Evolutionary conservation across 2,888 invertebrate species (phyloP).

Genomic region (Timema podura): DNA sequence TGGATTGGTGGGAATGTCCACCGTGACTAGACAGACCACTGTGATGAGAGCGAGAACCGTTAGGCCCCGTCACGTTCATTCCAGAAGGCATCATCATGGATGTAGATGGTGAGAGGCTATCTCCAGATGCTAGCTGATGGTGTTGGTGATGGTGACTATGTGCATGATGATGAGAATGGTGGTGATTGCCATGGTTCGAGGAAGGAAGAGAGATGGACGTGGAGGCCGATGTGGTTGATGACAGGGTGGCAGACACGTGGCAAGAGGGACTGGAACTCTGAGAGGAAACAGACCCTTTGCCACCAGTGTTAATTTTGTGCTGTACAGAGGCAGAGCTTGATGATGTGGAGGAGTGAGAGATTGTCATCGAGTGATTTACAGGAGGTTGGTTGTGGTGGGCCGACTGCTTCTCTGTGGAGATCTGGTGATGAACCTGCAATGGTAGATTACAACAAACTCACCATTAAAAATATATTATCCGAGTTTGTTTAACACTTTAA

Average conservation of each 20-base stretch:
- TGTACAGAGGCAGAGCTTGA: constrained; percentile 63
- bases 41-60: background rate
- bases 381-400: constrained; percentile 6
- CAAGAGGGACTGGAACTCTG: constrained; percentile 39
- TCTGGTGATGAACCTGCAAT: constrained; percentile 23
- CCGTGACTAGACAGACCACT: constrained; percentile 18
- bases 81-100: too few species aligned
- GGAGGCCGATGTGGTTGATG: constrained; percentile 44
- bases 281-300: constrained; percentile 8
- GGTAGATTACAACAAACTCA: too few species aligned
- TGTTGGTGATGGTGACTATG: constrained; percentile 27
- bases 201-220: constrained; percentile 53
- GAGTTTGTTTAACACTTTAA: too few species aligned
- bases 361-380: constrained; percentile 48
- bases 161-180: constrained; percentile 41
- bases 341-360: constrained; percentile 64
- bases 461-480: too few species aligned
- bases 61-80: too few species aligned
- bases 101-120: constrained; percentile 16
- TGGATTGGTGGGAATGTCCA: constrained; percentile 19
- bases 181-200: constrained; percentile 60
- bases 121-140: constrained; percentile 20
- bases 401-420: constrained; percentile 27
- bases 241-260: constrained; percentile 54
- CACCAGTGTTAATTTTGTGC: constrained; percentile 51